Evolutionary conservation across 1,140 invertebrate species (phyloP).

Genomic region (Lasaia peninsularis): DNA sequence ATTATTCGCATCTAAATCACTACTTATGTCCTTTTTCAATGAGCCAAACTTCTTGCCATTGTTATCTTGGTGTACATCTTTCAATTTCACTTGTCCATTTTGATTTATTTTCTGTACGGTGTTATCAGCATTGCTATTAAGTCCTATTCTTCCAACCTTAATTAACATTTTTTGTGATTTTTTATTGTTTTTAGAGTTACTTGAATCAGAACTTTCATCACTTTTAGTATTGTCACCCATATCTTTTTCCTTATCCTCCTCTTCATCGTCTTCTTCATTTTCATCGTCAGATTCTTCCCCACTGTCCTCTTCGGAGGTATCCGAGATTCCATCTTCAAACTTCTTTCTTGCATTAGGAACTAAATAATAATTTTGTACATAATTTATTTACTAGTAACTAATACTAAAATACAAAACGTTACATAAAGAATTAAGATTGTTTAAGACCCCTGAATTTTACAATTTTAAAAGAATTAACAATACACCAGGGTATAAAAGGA

Average conservation of each 20-base stretch:
- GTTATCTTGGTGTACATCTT: neutral
- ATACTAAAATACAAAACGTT: too few relatives aligned
- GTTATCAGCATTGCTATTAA: slow-evolving; percentile 49
- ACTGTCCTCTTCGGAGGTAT: slow-evolving; percentile 47
- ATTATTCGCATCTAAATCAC: slow-evolving; percentile 46
- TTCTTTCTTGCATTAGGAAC: slow-evolving; percentile 60
- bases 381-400: neutral
- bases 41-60: neutral
- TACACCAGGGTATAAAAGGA: too few relatives aligned
- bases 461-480: too few relatives aligned
- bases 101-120: slow-evolving; percentile 26
- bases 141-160: slow-evolving; percentile 15
- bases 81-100: neutral
- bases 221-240: slow-evolving; percentile 36
- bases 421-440: too few relatives aligned
- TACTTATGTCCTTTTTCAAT: slow-evolving; percentile 19
- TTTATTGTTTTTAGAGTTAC: slow-evolving; percentile 12
- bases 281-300: slow-evolving; percentile 35
- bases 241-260: slow-evolving; percentile 46
- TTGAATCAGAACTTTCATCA: slow-evolving; percentile 14
- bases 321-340: slow-evolving; percentile 61
- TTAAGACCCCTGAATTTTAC: too few relatives aligned
- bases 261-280: slow-evolving; percentile 36
- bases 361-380: slow-evolving; percentile 30
- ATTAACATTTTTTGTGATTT: slow-evolving; percentile 5